These are phyloP conservation scores for Muscina levida DNA, from an alignment of 2,888 invertebrate species.

Conservation along the genomic window DNA sequence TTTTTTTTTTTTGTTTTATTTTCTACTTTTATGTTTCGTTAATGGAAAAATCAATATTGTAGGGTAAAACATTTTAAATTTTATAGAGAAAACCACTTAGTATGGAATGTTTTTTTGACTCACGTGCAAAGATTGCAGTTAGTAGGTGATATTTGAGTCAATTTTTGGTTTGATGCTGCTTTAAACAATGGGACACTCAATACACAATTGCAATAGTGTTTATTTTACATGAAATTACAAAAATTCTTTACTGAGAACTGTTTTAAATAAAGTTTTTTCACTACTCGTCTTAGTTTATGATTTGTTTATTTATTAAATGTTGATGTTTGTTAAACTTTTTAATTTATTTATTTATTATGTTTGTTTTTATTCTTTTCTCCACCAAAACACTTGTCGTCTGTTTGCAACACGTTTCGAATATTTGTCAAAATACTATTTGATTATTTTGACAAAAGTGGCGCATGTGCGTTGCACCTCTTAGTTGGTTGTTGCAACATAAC, in stretches of 20 bases:
- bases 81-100: not conserved
- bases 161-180: too few relatives aligned
- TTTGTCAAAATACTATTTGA: slow-evolving; percentile 39
- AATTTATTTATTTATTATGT: not conserved
- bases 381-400: slow-evolving; percentile 51
- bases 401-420: slow-evolving; percentile 37
- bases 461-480: slow-evolving; percentile 43
- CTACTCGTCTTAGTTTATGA: too few relatives aligned
- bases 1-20: slow-evolving; percentile 13
- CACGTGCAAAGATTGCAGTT: not conserved
- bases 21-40: slow-evolving; percentile 12
- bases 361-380: slow-evolving; percentile 15
- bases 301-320: not conserved
- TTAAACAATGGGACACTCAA: too few relatives aligned
- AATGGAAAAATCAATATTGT: slow-evolving; percentile 58
- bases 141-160: not conserved
- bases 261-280: not conserved
- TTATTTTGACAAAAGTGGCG: slow-evolving; percentile 57
- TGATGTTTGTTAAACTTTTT: not conserved
- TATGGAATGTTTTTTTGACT: not conserved
- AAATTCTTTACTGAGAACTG: not conserved
- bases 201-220: too few relatives aligned
- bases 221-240: not conserved
- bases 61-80: slow-evolving; percentile 11
- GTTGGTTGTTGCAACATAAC: slow-evolving; percentile 31